These are phyloP conservation scores for Caenorhabditis brenneri DNA, from an alignment of 1,140 invertebrate genomes.

Conservation along the genomic window DNA sequence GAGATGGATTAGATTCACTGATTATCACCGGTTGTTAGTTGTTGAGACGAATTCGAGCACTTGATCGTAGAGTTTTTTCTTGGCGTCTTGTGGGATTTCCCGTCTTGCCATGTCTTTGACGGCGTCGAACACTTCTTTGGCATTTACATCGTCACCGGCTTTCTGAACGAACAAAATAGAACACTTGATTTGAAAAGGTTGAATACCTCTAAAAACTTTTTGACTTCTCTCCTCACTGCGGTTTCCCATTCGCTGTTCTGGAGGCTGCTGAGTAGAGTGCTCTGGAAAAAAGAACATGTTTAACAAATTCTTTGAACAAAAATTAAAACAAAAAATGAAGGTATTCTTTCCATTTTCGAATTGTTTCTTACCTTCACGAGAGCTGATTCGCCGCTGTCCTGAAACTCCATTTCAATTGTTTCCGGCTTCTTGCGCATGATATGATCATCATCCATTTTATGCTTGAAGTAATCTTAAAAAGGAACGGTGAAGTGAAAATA, in stretches of 20 bases:
- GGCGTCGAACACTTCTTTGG: conserved; percentile 13
- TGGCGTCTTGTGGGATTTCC: conserved; percentile 13
- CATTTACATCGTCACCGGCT: conserved; percentile 20
- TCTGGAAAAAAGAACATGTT: background rate
- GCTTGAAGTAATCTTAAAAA: background rate
- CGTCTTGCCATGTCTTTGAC: conserved; percentile 28
- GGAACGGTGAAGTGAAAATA: background rate
- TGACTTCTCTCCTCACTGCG: conserved; percentile 23
- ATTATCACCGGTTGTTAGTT: background rate
- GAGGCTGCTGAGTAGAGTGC: conserved; percentile 25
- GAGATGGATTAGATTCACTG: background rate
- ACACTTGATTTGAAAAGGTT: too few relatives aligned
- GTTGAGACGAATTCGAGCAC: conserved; percentile 5
- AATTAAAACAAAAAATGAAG: too few relatives aligned
- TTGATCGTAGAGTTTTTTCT: conserved; percentile 30
- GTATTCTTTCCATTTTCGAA: too few relatives aligned
- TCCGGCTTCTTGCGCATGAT: conserved; percentile 27
- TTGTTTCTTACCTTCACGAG: background rate
- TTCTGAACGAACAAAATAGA: conserved; percentile 1
- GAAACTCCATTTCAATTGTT: conserved; percentile 6
- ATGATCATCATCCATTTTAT: conserved; percentile 8
- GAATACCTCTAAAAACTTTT: conserved; percentile 5
- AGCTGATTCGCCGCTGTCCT: conserved; percentile 15
- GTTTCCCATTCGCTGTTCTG: conserved; percentile 20
- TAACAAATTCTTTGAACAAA: too few relatives aligned